These are phyloP conservation scores for Naja naja DNA, from an alignment of 2,113 vertebrate species.

Conservation along the genomic window DNA sequence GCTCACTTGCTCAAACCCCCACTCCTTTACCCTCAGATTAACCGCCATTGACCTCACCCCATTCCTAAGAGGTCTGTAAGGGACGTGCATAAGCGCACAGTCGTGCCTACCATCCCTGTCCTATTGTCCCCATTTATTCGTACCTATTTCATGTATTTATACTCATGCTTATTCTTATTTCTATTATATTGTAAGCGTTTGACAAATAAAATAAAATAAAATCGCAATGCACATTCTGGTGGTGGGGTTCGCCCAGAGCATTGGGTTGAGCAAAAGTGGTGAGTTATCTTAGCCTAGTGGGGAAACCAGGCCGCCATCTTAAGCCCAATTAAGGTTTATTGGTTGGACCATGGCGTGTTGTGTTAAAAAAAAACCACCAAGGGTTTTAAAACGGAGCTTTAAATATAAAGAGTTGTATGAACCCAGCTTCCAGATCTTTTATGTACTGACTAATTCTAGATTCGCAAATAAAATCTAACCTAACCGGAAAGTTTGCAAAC, in stretches of 20 bases:
- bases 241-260: not conserved
- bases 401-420: not conserved
- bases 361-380: not conserved
- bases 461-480: not conserved
- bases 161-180: no score
- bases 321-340: not conserved
- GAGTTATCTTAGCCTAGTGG: not conserved
- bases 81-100: no score
- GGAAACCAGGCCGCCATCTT: not conserved
- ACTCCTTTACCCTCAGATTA: no score
- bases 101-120: no score
- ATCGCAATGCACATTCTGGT: not conserved
- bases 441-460: not conserved
- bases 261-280: not conserved
- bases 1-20: no score
- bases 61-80: no score
- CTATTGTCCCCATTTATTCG: no score
- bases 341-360: not conserved
- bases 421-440: not conserved
- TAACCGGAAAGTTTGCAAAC: not conserved
- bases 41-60: no score
- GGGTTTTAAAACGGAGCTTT: not conserved
- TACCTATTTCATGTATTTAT: no score
- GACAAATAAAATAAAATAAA: not conserved
- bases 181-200: no score